Evolutionary conservation across 1,140 invertebrate species (phyloP).

Genomic region (Nasonia longicornis): DNA sequence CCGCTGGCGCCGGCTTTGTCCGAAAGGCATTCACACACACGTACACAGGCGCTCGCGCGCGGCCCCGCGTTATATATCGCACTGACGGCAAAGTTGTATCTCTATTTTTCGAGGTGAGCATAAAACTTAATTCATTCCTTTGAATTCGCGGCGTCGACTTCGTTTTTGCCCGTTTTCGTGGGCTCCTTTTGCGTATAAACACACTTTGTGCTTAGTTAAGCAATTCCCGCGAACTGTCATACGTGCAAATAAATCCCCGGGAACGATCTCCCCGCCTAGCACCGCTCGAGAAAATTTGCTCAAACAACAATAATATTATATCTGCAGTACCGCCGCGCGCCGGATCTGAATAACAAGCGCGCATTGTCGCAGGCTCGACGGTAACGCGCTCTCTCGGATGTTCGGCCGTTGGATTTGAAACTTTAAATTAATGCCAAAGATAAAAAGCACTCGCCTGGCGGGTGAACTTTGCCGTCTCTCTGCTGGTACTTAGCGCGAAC

Average conservation of each 20-base stretch:
- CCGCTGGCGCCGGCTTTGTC: conserved; percentile 43
- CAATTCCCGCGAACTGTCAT: conserved; percentile 1
- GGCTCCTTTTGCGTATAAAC: background rate
- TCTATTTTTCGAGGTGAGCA: conserved; percentile 44
- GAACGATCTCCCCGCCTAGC: background rate
- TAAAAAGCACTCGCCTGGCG: background rate
- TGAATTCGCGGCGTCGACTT: conserved; percentile 44
- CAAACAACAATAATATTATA: conserved; percentile 1
- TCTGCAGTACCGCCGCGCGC: background rate
- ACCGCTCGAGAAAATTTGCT: background rate
- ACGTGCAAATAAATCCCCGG: background rate
- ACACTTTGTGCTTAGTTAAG: conserved; percentile 18
- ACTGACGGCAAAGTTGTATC: conserved; percentile 34
- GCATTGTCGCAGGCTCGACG: no score
- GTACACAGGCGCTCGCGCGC: background rate
- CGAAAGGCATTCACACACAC: conserved; percentile 25
- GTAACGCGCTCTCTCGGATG: background rate
- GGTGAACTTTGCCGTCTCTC: background rate
- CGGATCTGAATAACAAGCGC: no score
- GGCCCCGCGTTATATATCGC: background rate
- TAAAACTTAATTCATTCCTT: conserved; percentile 51
- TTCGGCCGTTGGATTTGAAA: background rate
- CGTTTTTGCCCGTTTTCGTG: background rate
- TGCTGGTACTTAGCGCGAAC: no score
- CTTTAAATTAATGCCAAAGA: background rate